Evolutionary conservation across 2,113 vertebrate species (phyloP).

Genomic region (Eleginops maclovinus): DNA sequence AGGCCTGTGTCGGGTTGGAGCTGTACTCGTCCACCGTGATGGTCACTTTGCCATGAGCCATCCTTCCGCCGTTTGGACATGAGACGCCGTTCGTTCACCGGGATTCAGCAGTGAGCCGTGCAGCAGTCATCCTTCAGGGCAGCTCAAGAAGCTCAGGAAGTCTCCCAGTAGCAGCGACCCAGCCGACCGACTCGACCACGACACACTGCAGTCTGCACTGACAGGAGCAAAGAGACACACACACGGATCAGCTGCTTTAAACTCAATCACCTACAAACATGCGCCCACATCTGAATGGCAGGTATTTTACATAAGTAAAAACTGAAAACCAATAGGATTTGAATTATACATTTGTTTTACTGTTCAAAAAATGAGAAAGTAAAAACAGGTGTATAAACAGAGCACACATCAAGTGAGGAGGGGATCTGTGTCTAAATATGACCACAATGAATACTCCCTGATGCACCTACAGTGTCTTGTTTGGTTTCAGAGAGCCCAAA

Average conservation of each 20-base stretch:
- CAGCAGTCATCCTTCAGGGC: slow-evolving; percentile 89
- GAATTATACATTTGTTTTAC: not conserved
- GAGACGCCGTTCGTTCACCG: slow-evolving; percentile 91
- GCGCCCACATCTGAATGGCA: not conserved
- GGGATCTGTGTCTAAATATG: not conserved
- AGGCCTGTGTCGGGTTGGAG: slow-evolving; percentile 98
- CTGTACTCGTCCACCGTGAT: slow-evolving; percentile 98
- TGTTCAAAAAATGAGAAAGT: not conserved
- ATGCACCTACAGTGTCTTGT: not conserved
- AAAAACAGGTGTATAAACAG: slow-evolving; percentile 2
- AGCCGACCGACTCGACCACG: slow-evolving; percentile 38
- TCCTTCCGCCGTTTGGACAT: slow-evolving; percentile 93
- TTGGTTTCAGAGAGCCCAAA: not conserved
- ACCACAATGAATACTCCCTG: not conserved
- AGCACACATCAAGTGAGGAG: not conserved
- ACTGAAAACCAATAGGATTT: not conserved
- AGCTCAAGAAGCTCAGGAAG: slow-evolving; percentile 74
- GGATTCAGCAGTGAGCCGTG: slow-evolving; percentile 84
- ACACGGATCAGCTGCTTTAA: slow-evolving; percentile 34
- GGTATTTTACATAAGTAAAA: not conserved
- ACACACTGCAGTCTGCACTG: slow-evolving; percentile 76
- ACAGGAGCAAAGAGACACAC: slow-evolving; percentile 40
- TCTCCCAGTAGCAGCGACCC: slow-evolving; percentile 78
- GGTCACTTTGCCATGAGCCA: slow-evolving; percentile 99
- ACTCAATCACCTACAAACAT: not conserved